Evolutionary conservation across 1,140 invertebrate genomes (phyloP).

Genomic region (Drosophila watanabei): DNA sequence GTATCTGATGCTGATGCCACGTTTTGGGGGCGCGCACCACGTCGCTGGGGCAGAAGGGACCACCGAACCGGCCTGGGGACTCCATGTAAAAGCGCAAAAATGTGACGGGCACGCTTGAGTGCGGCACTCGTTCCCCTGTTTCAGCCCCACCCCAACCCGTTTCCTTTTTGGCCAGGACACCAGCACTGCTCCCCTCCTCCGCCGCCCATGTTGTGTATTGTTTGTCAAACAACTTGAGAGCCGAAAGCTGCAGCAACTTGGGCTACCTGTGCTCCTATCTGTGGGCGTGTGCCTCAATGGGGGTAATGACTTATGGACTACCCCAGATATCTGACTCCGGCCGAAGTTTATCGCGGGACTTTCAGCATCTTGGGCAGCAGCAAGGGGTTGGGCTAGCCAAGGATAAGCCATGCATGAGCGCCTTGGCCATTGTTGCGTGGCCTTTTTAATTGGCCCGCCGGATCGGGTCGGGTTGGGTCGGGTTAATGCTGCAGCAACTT

Average conservation of each 20-base stretch:
- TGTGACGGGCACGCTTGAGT: slow-evolving; percentile 79
- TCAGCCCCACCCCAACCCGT: slow-evolving; percentile 2
- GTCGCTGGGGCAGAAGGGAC: slow-evolving; percentile 1
- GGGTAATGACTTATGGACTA: slow-evolving; percentile 75
- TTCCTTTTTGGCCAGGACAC: slow-evolving; percentile 22
- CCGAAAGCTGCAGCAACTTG: slow-evolving; percentile 40
- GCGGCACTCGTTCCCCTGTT: slow-evolving; percentile 36
- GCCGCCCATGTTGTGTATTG: slow-evolving; percentile 61
- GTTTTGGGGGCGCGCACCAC: slow-evolving; percentile 14
- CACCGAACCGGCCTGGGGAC: slow-evolving; percentile 4
- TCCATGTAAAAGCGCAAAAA: slow-evolving; percentile 71
- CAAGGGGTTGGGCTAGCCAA: slow-evolving; percentile 22
- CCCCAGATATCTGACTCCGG: slow-evolving; percentile 48
- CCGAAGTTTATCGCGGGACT: slow-evolving; percentile 31
- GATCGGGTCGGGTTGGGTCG: slow-evolving; percentile 19
- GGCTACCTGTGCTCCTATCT: slow-evolving; percentile 33
- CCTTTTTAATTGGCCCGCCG: slow-evolving; percentile 76
- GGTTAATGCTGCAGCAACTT: slow-evolving; percentile 51
- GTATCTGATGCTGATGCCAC: slow-evolving; percentile 71
- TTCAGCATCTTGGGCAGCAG: slow-evolving; percentile 34
- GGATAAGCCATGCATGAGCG: slow-evolving; percentile 72
- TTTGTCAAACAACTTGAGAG: slow-evolving; percentile 78
- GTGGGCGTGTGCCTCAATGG: slow-evolving; percentile 48
- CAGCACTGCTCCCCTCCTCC: not conserved
- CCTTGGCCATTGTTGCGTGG: slow-evolving; percentile 75